phyloP scores from a whole-genome alignment of 2,113 vertebrate genomes.

The Neotragus moschatus region DNA sequence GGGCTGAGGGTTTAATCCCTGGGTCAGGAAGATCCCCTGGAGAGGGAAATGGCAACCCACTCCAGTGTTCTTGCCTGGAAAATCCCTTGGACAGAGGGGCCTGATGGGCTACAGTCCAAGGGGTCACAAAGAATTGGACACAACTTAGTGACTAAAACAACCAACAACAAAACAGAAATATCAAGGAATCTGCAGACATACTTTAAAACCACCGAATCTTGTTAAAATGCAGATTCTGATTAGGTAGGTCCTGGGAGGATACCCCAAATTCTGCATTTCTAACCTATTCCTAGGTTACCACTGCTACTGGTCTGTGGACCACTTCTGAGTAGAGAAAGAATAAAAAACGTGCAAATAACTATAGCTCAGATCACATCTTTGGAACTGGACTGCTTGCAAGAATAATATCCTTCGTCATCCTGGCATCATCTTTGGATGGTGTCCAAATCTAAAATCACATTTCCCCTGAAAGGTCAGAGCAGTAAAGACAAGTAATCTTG shows the following conservation, averaged over 20 bases:
- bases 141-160: neutral
- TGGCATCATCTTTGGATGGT: slow-evolving; percentile 10
- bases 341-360: neutral
- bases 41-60: neutral
- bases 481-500: too few relatives aligned
- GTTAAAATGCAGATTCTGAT: neutral
- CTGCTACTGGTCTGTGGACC: neutral
- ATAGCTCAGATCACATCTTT: neutral
- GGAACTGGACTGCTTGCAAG: neutral
- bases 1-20: neutral
- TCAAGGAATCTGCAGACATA: neutral
- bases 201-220: neutral
- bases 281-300: neutral
- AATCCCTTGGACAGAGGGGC: neutral
- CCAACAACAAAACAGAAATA: neutral
- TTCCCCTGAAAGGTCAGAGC: slow-evolving; percentile 62
- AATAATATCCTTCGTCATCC: neutral
- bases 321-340: neutral
- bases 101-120: neutral
- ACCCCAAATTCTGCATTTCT: neutral
- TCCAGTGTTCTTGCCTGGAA: neutral
- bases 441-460: slow-evolving; percentile 53
- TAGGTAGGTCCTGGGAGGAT: neutral
- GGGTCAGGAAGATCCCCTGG: neutral
- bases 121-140: neutral